Evolutionary conservation across 2,888 invertebrate species (phyloP), one percentile per base, ranked within the genome.

Genomic region (Nysson spinosus): DNA sequence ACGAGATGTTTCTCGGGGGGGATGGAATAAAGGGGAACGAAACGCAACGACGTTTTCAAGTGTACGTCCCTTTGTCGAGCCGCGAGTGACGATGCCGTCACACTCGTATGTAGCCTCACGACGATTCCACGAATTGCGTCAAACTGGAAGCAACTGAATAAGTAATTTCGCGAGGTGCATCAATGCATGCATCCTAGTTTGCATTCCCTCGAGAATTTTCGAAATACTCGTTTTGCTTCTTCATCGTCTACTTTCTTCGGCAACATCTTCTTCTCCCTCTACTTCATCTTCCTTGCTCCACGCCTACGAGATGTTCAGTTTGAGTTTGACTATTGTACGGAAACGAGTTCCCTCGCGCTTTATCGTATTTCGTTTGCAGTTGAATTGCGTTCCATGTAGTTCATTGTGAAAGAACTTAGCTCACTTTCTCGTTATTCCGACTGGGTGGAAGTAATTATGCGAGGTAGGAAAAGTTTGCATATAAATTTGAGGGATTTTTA

Each of bases 161-260:
- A 56, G 46, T 65, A 35, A 66, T 57, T 42, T 37, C 22, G 26
- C 17, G 5, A 6, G 22, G 39, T 19, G 34, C 42, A 39, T 56
- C 28, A 28, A 42, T 42, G 35, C 51, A 19, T 11, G 37, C 22
- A 1, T n/a, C 11, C 26, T 34, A 35, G 34, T 42, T 35, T 28
- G 19, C 49, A 50, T 39, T 19, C 17, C 51, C 46, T 14, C 5
- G 34, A 11, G 34, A 19, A 43, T 22, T 26, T 14, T 11, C 22
- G 24, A 14, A 22, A 24, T 5, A 11, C 4, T 6, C 24, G 26
- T 35, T 43, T 17, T 28, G 20, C 24, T 12, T 14, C 39, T 12
- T n/a, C 24, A 19, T 11, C 17, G 20, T n/a, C n/a, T n/a, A n/a
- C n/a, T n/a, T n/a, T n/a, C n/a, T n/a, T n/a, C n/a, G n/a, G n/a